Evolutionary conservation across 2,797 vertebrate genomes (phyloP).

Genomic region (Pelobates cultripes): DNA sequence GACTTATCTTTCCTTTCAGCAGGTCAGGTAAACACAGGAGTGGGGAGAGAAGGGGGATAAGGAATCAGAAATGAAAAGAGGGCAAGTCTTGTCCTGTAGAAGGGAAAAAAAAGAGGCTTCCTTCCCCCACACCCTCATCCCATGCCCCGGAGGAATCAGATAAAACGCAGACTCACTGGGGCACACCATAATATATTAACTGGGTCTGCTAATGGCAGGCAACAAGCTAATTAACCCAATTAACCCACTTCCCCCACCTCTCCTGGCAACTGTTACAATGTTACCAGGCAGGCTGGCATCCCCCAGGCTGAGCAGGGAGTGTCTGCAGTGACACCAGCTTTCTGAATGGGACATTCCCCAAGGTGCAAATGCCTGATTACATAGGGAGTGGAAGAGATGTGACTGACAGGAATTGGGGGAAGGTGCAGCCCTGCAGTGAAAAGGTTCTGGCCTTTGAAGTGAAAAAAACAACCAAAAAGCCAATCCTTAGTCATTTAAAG

Average conservation of each 20-base stretch:
- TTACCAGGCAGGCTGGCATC: slow-evolving; percentile 59
- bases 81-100: slow-evolving; percentile 42
- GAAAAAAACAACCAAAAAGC: background rate
- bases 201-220: slow-evolving; percentile 59
- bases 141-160: slow-evolving; percentile 43
- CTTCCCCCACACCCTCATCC: slow-evolving; percentile 18
- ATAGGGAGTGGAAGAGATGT: slow-evolving; percentile 8
- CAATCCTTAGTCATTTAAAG: background rate
- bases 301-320: slow-evolving; percentile 55
- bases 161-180: slow-evolving; percentile 47
- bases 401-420: slow-evolving; percentile 1
- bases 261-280: slow-evolving; percentile 54
- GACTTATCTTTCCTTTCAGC: slow-evolving; percentile 26
- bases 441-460: background rate
- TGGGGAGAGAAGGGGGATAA: slow-evolving; percentile 16
- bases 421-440: slow-evolving; percentile 8
- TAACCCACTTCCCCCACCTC: slow-evolving; percentile 51
- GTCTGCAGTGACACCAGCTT: slow-evolving; percentile 43
- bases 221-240: slow-evolving; percentile 61
- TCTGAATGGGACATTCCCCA: slow-evolving; percentile 50
- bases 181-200: slow-evolving; percentile 58
- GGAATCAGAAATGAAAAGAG: slow-evolving; percentile 18
- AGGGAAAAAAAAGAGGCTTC: background rate
- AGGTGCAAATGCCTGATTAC: slow-evolving; percentile 13
- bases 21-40: slow-evolving; percentile 41